Evolutionary conservation across 2,113 vertebrate species (phyloP), one percentile per base, ranked within the genome.

Genomic region (Colinus virginianus): DNA sequence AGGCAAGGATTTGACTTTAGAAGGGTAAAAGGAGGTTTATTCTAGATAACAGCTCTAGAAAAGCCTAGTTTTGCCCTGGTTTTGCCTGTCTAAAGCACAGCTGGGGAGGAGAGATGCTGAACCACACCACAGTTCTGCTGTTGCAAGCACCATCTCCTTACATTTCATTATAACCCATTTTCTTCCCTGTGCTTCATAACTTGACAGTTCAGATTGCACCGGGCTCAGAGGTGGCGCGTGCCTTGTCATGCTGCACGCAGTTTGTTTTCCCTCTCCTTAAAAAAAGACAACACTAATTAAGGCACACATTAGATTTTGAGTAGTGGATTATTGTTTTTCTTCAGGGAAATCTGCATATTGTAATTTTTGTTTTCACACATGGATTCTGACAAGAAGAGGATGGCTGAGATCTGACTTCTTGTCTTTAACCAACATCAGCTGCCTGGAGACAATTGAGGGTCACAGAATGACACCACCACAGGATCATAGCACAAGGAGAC

Each of bases 251-350:
- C 71, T 86, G 46, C 8, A 4, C 4, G 0, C 15, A 3, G 3
- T 72, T 90, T 40, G 22, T 26, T 38, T 78, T 64, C 72, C 32
- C 15, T 86, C 79, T 80, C 64, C 59, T 78, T 58, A 32, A 19
- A 25, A 81, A 79, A 79, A 90, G 40, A 23, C 84, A 96, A 49
- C 40, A 11, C 59, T 68, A 90, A 79, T 68, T 56, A 78, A 88
- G 55, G 84, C 80, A 68, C 17, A n/a, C 38, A 83, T 88, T 82
- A 71, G 80, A 66, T 88, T 85, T 88, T 55, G 88, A 95, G 91
- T 55, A 88, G 66, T 42, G 48, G 90, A 78, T 66, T 77, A 72
- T 72, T 59, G 43, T 84, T 81, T 76, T 66, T 71, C 76, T 88
- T 86, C 61, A 42, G 62, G 74, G 43, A 87, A 71, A 21, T 61